Conservation (phyloP, 2,797 vertebrate genomes). For the Diceros bicornis region DNA sequence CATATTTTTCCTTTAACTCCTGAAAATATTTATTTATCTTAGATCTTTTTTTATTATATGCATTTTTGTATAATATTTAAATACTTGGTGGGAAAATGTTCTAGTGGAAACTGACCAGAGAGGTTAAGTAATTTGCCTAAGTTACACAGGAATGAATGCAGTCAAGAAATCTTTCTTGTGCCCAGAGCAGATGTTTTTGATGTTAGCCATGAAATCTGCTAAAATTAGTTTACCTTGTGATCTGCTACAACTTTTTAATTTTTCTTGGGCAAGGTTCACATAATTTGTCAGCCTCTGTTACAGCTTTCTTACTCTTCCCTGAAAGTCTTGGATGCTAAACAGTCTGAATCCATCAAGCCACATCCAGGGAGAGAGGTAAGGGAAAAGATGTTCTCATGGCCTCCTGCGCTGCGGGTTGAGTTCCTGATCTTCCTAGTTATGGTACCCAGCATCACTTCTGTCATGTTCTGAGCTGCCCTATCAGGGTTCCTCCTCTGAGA, state of each 20-base stretch:
- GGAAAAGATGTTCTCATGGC: background rate
- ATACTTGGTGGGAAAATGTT: background rate
- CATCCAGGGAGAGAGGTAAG: background rate
- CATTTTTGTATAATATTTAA: background rate
- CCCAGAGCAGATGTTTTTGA: background rate
- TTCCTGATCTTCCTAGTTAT: background rate
- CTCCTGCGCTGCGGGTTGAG: background rate
- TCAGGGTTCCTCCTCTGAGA: background rate
- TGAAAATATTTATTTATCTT: conserved; percentile 20
- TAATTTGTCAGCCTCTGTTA: background rate
- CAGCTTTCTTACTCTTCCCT: background rate
- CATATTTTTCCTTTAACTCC: background rate
- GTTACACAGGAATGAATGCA: background rate
- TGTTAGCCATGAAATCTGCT: background rate
- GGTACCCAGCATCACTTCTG: background rate
- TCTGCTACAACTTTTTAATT: background rate
- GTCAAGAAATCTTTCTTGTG: background rate
- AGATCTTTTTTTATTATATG: background rate
- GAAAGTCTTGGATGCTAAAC: background rate
- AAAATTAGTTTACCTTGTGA: background rate
- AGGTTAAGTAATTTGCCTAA: background rate
- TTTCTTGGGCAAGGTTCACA: background rate
- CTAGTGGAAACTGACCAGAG: background rate
- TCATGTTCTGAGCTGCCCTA: rapidly evolving
- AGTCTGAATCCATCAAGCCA: background rate